Base-by-base conservation (phyloP, 2,113 vertebrate genomes). In the Ciconia stormi region DNA sequence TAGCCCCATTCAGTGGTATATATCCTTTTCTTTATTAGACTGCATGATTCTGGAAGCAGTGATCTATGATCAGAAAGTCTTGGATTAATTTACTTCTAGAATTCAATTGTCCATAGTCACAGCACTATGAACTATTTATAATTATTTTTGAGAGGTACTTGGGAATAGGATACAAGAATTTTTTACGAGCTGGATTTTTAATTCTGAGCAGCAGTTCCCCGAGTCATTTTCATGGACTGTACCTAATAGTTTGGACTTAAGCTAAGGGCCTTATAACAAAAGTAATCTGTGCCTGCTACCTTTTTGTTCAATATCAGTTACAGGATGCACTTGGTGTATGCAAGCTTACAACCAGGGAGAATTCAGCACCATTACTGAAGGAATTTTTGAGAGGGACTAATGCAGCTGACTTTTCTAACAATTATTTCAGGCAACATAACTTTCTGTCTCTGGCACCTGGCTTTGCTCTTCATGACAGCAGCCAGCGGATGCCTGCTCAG, bases 401-500 rank as follows among this genome's bases (percentile, higher is more conserved):
- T 25, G 32, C 22, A 70, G 44, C 29, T 56, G 29, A 65, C 13
- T 44, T 79, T 86, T 71, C 56, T 40, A 79, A 19, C 16, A 55
- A 14, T 55, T 59, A 72, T 59, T 76, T 50, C 44, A 59, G 44
- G 13, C 42, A 55, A 50, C 11, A 7, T 29, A 34, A 40, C 7
- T 73, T 90, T 85, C 46, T 76, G 52, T 46, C 38, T 78, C 59
- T 82, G 65, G n/a, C 36, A 77, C 26, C 22, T 69, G 67, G 63
- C 34, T 91, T 93, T 80, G 32, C 44, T 69, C 9, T 56, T 65
- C 22, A 8, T 47, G 49, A 73, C 40, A 73, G 32, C 49, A 69
- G 40, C 18, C 0, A 0, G 30, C 11, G 12, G 76, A 16, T 86
- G 61, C 23, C 74, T 76, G 19, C 27, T 62, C 0, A 0, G 30